Conservation (phyloP, 2,888 invertebrate genomes). For the Lagria hirta region DNA sequence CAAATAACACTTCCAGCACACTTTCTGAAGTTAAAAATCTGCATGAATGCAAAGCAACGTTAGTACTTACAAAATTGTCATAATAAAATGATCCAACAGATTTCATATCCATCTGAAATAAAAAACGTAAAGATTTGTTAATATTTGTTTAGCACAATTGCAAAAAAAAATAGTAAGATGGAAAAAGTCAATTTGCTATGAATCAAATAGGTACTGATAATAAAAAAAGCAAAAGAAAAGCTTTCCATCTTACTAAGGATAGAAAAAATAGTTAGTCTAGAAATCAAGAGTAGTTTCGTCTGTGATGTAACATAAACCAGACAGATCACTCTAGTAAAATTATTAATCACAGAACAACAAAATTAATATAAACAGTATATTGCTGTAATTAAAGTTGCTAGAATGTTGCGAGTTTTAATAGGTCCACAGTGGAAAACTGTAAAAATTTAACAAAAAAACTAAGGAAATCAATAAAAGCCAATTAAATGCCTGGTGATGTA, state of each 20-base stretch:
- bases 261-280: constrained; percentile 28
- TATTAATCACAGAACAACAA: constrained; percentile 34
- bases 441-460: constrained; percentile 28
- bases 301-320: constrained; percentile 22
- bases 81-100: constrained; percentile 95
- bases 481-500: constrained; percentile 13
- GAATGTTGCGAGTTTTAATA: constrained; percentile 55
- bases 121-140: constrained; percentile 35
- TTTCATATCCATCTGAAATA: constrained; percentile 94
- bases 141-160: constrained; percentile 17
- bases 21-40: constrained; percentile 5
- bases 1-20: no score
- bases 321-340: constrained; percentile 32
- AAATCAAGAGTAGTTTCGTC: constrained; percentile 24
- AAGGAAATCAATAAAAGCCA: constrained; percentile 16
- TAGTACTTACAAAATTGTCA: constrained; percentile 90
- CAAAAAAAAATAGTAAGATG: no score
- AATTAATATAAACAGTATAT: constrained; percentile 32
- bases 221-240: constrained; percentile 15
- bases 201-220: no score
- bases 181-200: no score
- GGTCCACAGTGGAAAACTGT: constrained; percentile 38
- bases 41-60: constrained; percentile 14
- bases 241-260: constrained; percentile 22
- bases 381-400: constrained; percentile 56